phyloP scores from a whole-genome alignment of 2,113 vertebrate genomes.

The Plestiodon gilberti region DNA sequence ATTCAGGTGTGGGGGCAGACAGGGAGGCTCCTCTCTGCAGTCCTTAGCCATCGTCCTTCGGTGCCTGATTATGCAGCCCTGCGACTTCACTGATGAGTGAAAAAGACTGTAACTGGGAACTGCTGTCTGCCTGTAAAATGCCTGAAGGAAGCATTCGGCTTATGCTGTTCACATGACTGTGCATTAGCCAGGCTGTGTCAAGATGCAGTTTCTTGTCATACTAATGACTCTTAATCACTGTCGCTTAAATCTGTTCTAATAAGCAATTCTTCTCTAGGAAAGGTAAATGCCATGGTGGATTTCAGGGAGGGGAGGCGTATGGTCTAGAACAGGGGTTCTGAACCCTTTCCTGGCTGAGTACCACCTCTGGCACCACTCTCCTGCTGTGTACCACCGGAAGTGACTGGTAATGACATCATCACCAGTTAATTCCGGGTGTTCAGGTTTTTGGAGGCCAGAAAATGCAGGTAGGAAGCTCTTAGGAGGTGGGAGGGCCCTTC shows the following conservation, averaged over 20 bases:
- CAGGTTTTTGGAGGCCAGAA: too few relatives aligned
- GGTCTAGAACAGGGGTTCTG: too few relatives aligned
- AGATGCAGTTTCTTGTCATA: not conserved
- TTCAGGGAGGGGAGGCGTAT: not conserved
- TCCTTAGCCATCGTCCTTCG: not conserved
- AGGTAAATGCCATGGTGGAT: not conserved
- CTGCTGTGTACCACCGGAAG: too few relatives aligned
- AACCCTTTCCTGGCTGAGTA: too few relatives aligned
- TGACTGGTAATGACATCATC: too few relatives aligned
- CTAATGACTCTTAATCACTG: not conserved
- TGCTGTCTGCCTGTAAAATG: slow-evolving; percentile 63
- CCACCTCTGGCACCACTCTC: too few relatives aligned
- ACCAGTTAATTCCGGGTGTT: too few relatives aligned
- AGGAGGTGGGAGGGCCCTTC: too few relatives aligned
- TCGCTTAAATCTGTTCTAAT: not conserved
- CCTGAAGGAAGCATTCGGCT: slow-evolving; percentile 62
- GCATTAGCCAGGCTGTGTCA: slow-evolving; percentile 32
- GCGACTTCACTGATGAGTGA: not conserved
- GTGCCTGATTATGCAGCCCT: slow-evolving; percentile 1
- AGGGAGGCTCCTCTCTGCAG: not conserved
- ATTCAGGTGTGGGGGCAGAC: not conserved
- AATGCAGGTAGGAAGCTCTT: too few relatives aligned
- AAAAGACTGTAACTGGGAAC: slow-evolving; percentile 49
- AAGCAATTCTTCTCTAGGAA: not conserved
- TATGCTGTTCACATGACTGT: slow-evolving; percentile 58